Base-by-base conservation (phyloP, 2,888 invertebrate genomes). In the Meteorus colon region DNA sequence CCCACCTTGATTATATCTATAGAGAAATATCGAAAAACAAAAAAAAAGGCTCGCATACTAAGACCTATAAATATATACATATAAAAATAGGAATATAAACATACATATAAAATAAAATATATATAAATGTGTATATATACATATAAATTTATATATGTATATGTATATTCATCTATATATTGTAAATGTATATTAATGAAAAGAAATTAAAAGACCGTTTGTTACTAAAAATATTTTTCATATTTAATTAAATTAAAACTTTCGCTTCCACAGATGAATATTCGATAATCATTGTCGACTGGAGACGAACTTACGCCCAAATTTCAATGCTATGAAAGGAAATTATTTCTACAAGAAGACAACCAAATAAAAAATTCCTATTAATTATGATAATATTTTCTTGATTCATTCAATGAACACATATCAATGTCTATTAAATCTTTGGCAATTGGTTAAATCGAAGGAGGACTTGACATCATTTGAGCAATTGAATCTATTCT, bases 171-270 rank as follows among this genome's bases (percentile, higher is more conserved):
- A 84, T 84, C 86, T 88, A 87, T 88, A 88, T 88, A 88, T 88
- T 88, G 87, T 88, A 89, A 88, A 89, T 89, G 88, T 86, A 85
- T 89, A 89, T 86, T 85, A 82, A 87, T 85, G 83, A 88, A 85
- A 86, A 84, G 55, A 85, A 84, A 89, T 87, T 89, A 87, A 89
- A 89, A 84, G 84, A 86, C 86, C 84, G 86, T 89, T 89, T 89
- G 89, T 89, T 89, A 89, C 86, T 85, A 86, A 84, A 80, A 55
- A 55, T 19, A 55, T 8, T 55, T 24, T 48, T 6, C 19, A 19
- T 24, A 55, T 55, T 55, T 19, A 5, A n/a, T 48, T 48, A n/a
- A n/a, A 41, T 41, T 6, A 12, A 8, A 12, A 48, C 14, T n/a
- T 48, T 16, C 14, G 4, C 48, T 48, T 48, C n/a, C 48, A 48